Conservation (phyloP, 2,113 vertebrate genomes). For the Alectura lathami region DNA sequence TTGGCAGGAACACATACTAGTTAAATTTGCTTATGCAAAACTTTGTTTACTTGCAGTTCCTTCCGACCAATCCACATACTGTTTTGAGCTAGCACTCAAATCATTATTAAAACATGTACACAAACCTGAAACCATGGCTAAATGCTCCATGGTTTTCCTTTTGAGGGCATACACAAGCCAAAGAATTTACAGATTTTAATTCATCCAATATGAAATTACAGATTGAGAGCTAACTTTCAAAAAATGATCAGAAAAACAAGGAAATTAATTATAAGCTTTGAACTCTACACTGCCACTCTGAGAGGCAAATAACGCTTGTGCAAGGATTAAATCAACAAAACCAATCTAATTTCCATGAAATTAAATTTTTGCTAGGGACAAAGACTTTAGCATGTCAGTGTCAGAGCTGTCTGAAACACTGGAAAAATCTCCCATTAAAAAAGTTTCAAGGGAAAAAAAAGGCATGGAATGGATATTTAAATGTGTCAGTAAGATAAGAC, state of each 20-base stretch:
- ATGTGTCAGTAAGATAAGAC: background rate
- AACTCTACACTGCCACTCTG: background rate
- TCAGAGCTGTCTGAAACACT: background rate
- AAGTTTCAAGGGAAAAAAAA: background rate
- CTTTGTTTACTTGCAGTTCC: background rate
- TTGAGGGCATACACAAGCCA: background rate
- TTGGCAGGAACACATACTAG: background rate
- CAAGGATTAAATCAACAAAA: background rate
- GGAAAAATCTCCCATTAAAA: background rate
- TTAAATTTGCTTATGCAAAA: conserved; percentile 24
- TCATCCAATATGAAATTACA: background rate
- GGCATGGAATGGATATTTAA: background rate
- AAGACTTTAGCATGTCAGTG: background rate
- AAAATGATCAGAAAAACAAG: background rate
- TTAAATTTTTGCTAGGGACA: background rate
- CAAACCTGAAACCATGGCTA: background rate
- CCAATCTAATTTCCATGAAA: background rate
- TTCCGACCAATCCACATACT: background rate
- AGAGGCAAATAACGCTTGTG: background rate
- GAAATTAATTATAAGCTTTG: background rate
- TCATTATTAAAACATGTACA: background rate
- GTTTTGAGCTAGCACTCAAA: background rate
- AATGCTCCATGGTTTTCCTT: background rate
- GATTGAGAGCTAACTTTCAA: background rate
- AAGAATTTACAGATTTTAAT: background rate